phyloP scores from a whole-genome alignment of 2,113 vertebrate genomes.

The Callionymus lyra region DNA sequence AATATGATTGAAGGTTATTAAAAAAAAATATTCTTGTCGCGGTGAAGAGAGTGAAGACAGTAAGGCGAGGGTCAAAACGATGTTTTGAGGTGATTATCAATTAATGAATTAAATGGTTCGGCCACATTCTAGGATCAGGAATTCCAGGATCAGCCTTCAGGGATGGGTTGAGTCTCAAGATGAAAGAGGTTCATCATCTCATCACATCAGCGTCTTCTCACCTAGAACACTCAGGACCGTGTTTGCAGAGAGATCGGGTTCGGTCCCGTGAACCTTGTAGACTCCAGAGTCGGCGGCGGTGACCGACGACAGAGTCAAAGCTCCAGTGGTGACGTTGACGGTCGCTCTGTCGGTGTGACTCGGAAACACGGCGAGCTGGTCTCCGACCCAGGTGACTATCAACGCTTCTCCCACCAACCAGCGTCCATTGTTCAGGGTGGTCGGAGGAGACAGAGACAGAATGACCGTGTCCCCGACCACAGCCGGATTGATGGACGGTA shows the following conservation, averaged over 20 bases:
- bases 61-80: too few species aligned
- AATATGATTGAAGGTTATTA: too few species aligned
- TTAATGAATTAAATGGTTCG: too few species aligned
- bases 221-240: conserved; percentile 32
- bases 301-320: conserved; percentile 32
- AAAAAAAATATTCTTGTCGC: too few species aligned
- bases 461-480: conserved; percentile 26
- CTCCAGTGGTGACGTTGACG: conserved; percentile 27
- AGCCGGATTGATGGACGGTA: conserved; percentile 34
- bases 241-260: conserved; percentile 13
- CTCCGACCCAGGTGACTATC: conserved; percentile 32
- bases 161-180: too few species aligned
- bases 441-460: conserved; percentile 21
- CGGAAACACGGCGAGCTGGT: conserved; percentile 12
- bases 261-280: conserved; percentile 26
- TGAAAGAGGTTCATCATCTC: too few species aligned
- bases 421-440: conserved; percentile 12
- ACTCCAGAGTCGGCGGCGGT: conserved; percentile 36
- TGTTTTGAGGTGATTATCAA: too few species aligned
- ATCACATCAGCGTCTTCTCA: conserved; percentile 17
- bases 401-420: conserved; percentile 26
- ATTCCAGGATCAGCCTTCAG: too few species aligned
- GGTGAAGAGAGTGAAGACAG: too few species aligned
- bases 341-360: conserved; percentile 21
- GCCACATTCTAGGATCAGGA: too few species aligned